Conservation (phyloP, 2,888 invertebrate species). For the Harpalus rufipes region DNA sequence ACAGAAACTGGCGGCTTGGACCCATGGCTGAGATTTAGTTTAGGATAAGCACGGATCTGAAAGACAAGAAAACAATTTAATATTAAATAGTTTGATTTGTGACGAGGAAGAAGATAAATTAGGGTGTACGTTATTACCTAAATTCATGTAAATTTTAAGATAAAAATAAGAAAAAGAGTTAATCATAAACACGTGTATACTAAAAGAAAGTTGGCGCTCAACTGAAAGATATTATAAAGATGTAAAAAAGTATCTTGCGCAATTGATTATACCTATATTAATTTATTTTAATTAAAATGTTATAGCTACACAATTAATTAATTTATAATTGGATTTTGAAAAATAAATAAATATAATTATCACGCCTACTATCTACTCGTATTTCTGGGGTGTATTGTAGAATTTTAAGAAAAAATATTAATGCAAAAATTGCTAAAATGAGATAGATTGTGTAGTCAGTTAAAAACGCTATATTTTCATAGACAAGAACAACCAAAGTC, state of each 20-base stretch:
- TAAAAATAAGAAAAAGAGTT: too few species aligned
- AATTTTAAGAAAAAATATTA: too few species aligned
- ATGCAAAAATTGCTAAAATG: too few species aligned
- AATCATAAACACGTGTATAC: neutral
- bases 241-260: neutral
- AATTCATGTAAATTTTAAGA: neutral
- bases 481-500: too few species aligned
- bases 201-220: neutral
- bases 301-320: neutral
- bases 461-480: too few species aligned
- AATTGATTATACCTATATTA: neutral
- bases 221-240: neutral
- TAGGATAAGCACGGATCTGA: conserved; percentile 19
- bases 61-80: neutral
- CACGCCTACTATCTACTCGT: too few species aligned
- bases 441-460: too few species aligned
- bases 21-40: conserved; percentile 70
- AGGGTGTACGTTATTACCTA: neutral
- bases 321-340: too few species aligned
- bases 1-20: conserved; percentile 74
- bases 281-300: neutral
- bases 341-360: too few species aligned
- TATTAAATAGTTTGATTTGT: neutral
- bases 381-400: too few species aligned
- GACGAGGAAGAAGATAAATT: neutral